Base-by-base conservation (phyloP, 2,888 invertebrate species). In the Microplitis deprimator region DNA sequence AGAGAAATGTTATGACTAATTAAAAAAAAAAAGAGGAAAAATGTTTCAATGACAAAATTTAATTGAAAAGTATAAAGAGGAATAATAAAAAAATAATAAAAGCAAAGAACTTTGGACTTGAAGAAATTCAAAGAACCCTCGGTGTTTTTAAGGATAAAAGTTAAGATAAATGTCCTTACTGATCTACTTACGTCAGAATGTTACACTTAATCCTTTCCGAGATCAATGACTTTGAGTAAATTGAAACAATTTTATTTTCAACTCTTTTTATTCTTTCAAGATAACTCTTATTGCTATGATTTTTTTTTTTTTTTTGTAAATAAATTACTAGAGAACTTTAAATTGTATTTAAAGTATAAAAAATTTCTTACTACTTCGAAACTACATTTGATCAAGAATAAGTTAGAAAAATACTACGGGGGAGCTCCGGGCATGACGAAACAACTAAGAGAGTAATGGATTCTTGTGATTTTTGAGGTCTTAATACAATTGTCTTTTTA, bases 111-210 rank as follows among this genome's bases (percentile, higher is more conserved):
- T 70, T 60, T 29, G 29, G 29, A 29, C 38, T 38, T n/a, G 6
- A 60, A 60, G n/a, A 60, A 60, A 50, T 70, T 60, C 38, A n/a
- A 38, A 50, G 61, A 29, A 60, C 60, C 60, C 70, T 60, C 20
- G 70, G n/a, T 60, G 17, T 29, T 29, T 20, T 20, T 38, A 65
- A 20, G 70, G 70, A 70, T 70, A 70, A 60, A 61, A 60, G 38
- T n/a, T 60, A 60, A 59, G 60, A 60, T 29, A 38, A 29, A 70
- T 38, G 59, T 60, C 13, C 16, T 6, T 60, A 59, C 60, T 60
- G 50, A 70, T 70, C 70, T 60, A 60, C 70, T 70, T 70, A 59
- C 70, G 60, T 70, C 29, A 60, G n/a, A 70, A 59, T 60, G 60
- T 16, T 29, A 29, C 29, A 29, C 38, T 70, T 70, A 70, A 70